Conservation (phyloP, 2,113 vertebrate genomes). For the Salvelinus namaycush region DNA sequence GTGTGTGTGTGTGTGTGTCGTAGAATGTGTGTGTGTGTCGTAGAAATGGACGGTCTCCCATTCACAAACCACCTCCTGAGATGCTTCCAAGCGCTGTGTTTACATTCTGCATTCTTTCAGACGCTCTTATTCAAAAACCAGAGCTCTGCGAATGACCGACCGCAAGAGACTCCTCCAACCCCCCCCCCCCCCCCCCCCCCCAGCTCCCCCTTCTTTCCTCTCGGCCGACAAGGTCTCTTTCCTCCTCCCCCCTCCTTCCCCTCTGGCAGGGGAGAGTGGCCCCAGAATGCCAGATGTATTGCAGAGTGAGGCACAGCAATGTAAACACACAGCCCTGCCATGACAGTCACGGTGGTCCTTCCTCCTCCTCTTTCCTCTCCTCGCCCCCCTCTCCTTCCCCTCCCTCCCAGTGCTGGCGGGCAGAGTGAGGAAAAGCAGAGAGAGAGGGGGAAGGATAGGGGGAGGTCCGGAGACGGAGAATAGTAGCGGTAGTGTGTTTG, state of each 20-base stretch:
- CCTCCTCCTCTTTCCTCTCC: conserved; percentile 41
- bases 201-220: conserved; percentile 17
- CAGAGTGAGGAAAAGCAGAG: conserved; percentile 66
- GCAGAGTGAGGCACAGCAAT: conserved; percentile 97
- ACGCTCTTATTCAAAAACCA: conserved; percentile 80
- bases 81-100: conserved; percentile 74
- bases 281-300: conserved; percentile 99
- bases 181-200: conserved; percentile 23
- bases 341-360: conserved; percentile 91
- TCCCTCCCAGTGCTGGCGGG: conserved; percentile 63
- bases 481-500: conserved; percentile 83
- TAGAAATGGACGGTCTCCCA: conserved; percentile 55
- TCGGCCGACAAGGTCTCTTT: conserved; percentile 37
- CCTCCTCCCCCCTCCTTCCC: conserved; percentile 27
- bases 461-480: conserved; percentile 61
- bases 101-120: conserved; percentile 78
- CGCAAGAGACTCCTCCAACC: conserved; percentile 66
- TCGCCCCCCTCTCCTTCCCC: conserved; percentile 19
- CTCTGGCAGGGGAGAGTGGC: conserved; percentile 86
- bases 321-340: conserved; percentile 97
- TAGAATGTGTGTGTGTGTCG: conserved; percentile 7
- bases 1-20: background rate
- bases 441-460: conserved; percentile 44
- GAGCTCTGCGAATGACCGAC: conserved; percentile 74
- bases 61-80: conserved; percentile 74